phyloP scores from a whole-genome alignment of 1,140 invertebrate genomes.

The Proctacanthus coquilletti region DNA sequence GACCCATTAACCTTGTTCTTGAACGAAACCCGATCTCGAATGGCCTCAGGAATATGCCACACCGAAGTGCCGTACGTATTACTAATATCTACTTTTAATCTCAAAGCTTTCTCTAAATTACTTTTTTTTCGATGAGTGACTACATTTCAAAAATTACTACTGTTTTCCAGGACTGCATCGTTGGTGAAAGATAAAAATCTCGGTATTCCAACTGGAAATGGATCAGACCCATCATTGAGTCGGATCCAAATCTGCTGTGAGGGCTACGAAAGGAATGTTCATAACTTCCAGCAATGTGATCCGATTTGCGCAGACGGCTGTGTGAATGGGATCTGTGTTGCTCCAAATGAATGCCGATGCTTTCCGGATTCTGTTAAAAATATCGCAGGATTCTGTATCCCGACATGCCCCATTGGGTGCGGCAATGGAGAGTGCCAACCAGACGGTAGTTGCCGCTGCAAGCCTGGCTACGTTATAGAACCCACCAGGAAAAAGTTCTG shows the following conservation, averaged over 20 bases:
- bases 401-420: constrained; percentile 26
- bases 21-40: constrained; percentile 20
- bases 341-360: constrained; percentile 40
- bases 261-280: constrained; percentile 40
- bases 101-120: constrained; percentile 1
- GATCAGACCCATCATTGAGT: constrained; percentile 39
- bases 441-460: constrained; percentile 39
- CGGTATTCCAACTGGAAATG: constrained; percentile 35
- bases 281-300: constrained; percentile 37
- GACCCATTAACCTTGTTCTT: constrained; percentile 23
- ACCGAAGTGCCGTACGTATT: constrained; percentile 41
- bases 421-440: constrained; percentile 34
- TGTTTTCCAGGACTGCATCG: constrained; percentile 21
- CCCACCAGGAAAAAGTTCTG: constrained; percentile 33
- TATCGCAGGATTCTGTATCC: constrained; percentile 20
- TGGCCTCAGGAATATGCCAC: constrained; percentile 34
- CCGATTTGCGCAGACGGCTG: constrained; percentile 39
- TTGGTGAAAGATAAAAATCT: constrained; percentile 26
- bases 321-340: constrained; percentile 39
- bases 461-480: constrained; percentile 42
- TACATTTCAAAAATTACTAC: too few species aligned
- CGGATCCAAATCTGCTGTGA: constrained; percentile 42
- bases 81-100: too few species aligned
- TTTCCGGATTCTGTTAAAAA: constrained; percentile 39
- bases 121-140: constrained; percentile 8